These are phyloP conservation scores for Pluvianellus socialis DNA, from an alignment of 2,113 vertebrate genomes.

Conservation along the genomic window DNA sequence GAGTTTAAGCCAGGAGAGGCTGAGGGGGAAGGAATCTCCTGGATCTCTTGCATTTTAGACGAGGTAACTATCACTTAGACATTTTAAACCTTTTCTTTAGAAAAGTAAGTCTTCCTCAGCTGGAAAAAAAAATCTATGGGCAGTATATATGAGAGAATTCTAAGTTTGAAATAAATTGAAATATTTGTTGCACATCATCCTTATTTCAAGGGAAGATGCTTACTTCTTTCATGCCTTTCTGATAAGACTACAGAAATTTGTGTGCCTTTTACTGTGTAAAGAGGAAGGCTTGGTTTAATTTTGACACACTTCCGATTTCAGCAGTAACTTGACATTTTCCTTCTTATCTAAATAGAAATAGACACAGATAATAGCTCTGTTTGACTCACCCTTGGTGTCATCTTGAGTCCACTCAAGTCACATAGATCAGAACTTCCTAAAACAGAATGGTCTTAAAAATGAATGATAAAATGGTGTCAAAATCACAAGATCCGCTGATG, in stretches of 20 bases:
- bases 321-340: conserved; percentile 19
- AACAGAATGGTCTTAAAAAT: neutral
- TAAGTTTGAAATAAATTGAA: neutral
- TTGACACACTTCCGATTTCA: conserved; percentile 44
- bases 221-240: conserved; percentile 33
- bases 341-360: conserved; percentile 17
- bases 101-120: neutral
- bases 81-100: neutral
- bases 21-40: neutral
- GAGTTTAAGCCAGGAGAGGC: conserved; percentile 4
- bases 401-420: neutral
- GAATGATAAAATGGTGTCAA: neutral
- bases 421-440: neutral
- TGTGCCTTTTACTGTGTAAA: conserved; percentile 45
- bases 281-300: conserved; percentile 39
- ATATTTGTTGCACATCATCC: neutral
- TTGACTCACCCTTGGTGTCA: conserved; percentile 6
- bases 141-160: neutral
- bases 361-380: conserved; percentile 15
- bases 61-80: neutral
- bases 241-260: neutral
- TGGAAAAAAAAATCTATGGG: neutral
- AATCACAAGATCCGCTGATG: neutral
- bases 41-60: neutral
- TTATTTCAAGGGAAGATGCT: neutral